These are phyloP conservation scores for Poecile montanus DNA, from an alignment of 2,797 vertebrate genomes.

Conservation along the genomic window DNA sequence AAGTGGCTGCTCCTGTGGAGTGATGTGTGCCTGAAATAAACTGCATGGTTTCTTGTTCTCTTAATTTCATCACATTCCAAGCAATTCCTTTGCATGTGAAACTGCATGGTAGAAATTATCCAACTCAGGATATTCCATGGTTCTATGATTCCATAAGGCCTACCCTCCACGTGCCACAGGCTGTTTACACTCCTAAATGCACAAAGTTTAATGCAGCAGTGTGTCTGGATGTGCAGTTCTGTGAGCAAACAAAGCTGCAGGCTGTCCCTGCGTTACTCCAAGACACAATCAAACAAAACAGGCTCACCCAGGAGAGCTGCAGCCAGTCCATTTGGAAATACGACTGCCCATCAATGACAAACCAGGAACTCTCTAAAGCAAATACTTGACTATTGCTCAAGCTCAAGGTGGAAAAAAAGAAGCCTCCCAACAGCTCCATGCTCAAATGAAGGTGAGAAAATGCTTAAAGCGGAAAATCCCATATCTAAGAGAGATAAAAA, in stretches of 20 bases:
- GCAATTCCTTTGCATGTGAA: constrained; percentile 20
- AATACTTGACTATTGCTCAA: background rate
- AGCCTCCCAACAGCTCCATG: background rate
- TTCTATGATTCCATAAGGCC: background rate
- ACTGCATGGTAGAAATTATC: background rate
- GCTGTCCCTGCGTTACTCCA: background rate
- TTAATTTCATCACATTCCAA: constrained; percentile 13
- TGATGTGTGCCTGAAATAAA: background rate
- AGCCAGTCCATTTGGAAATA: constrained; percentile 17
- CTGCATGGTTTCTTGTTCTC: background rate
- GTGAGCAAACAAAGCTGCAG: background rate
- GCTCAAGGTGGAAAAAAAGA: background rate
- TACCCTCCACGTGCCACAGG: accelerated
- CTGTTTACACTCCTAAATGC: constrained; percentile 10
- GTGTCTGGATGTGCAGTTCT: background rate
- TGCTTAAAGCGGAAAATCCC: background rate
- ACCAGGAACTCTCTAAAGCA: constrained; percentile 6
- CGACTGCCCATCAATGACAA: background rate
- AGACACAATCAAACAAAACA: background rate
- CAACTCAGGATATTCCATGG: background rate
- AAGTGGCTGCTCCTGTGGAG: background rate
- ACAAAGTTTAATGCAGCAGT: background rate
- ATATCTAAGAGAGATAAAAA: constrained; percentile 20
- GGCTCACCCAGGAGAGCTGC: background rate
- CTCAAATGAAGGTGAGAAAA: background rate